Evolutionary conservation across 1,140 invertebrate species (phyloP), one percentile per base, ranked within the genome.

Genomic region (Thaumatotibia leucotreta): DNA sequence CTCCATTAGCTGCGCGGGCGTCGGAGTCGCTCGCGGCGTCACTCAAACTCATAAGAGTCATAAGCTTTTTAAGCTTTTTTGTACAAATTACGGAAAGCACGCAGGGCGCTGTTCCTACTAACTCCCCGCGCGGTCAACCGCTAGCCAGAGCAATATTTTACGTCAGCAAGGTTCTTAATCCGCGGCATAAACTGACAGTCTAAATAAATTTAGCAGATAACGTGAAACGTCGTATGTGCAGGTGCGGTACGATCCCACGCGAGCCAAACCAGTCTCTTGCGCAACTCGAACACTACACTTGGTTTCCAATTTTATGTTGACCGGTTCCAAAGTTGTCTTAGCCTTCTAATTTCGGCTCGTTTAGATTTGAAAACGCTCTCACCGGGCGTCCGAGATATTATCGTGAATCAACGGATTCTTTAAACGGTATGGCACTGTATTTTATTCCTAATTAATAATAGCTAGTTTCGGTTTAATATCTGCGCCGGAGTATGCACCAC

Each of bases 301-400:
- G 83, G 88, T 91, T 91, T 91, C 85, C 88, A 89, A 91, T 91
- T 89, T 91, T 91, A 91, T 89, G 87, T 91, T 91, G 86, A 91
- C 88, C 86, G 86, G 86, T 91, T 91, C 80, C 77, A 70, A 84
- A 89, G 76, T 90, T 86, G 88, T 86, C 84, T 84, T 79, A 87
- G 84, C 84, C 85, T 90, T 88, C 88, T 89, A 89, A 89, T 88
- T 88, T 89, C 84, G 88, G 86, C 80, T 87, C 86, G 86, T 86
- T 88, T 88, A 88, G 86, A 88, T 90, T 87, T 79, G 84, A 89
- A 88, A 85, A 86, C 52, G 52, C 52, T 58, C 52, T 58, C 52
- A 58, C 52, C 52, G 23, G 52, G 23, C 52, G 52, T 27, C n/a
- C 50, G 23, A 52, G 50, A 58, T 58, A 58, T 58, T 58, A 58